Conservation (phyloP, 2,797 vertebrate species). For the Onychomys torridus region DNA sequence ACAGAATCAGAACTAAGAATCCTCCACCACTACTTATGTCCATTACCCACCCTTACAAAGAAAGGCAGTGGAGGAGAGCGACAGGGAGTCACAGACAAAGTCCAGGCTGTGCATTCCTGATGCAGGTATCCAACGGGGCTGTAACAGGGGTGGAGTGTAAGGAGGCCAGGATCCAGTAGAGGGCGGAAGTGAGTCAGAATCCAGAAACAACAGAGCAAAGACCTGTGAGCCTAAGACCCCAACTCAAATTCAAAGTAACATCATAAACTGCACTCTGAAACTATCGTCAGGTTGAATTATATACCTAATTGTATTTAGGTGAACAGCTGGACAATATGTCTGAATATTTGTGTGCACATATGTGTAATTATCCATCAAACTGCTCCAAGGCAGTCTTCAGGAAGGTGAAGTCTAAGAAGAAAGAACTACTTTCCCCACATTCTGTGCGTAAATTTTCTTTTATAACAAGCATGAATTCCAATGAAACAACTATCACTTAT, state of each 20-base stretch:
- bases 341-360: neutral
- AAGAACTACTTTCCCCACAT: neutral
- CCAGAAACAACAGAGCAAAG: neutral
- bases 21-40: neutral
- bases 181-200: neutral
- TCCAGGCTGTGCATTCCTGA: neutral
- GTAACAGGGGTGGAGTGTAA: fast-evolving
- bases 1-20: neutral
- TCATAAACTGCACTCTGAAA: neutral
- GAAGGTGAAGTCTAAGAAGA: neutral
- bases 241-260: neutral
- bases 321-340: no score
- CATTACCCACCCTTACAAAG: neutral
- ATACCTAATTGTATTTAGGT: neutral
- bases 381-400: neutral
- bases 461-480: neutral
- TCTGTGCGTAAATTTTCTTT: neutral
- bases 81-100: neutral
- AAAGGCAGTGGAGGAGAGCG: neutral
- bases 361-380: neutral
- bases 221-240: neutral
- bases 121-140: no score
- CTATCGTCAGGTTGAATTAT: neutral
- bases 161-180: neutral
- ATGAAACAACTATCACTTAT: neutral